Conservation (phyloP, 2,113 vertebrate species). For the Petaurus breviceps region DNA sequence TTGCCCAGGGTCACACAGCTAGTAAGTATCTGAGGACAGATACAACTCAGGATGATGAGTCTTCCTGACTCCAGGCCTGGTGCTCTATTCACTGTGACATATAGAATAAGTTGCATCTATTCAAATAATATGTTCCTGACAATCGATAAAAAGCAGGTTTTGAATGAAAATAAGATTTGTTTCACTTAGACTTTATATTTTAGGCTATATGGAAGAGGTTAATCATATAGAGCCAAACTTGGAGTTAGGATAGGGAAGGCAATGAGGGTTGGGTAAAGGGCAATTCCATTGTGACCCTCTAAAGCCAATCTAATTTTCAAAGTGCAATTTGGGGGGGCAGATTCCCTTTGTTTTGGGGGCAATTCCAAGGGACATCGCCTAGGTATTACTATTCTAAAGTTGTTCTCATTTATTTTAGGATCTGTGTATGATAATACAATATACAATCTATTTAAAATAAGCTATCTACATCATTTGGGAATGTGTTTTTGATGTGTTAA, state of each 20-base stretch:
- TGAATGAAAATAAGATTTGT: background rate
- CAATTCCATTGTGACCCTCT: background rate
- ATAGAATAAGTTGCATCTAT: background rate
- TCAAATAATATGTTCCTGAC: background rate
- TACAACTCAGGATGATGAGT: too few species aligned
- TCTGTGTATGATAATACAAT: background rate
- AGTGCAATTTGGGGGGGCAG: background rate
- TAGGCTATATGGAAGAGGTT: accelerated
- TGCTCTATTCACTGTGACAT: too few species aligned
- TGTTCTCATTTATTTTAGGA: background rate
- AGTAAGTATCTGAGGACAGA: too few species aligned
- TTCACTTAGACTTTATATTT: background rate
- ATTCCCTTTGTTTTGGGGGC: background rate
- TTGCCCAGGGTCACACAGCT: too few species aligned
- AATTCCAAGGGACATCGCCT: background rate
- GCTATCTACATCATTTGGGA: background rate
- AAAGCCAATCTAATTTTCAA: background rate
- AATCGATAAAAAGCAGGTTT: background rate
- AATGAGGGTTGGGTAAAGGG: background rate
- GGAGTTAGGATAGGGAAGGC: background rate
- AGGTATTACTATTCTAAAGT: background rate
- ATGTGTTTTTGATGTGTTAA: background rate
- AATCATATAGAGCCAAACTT: accelerated
- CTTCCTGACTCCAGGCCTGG: too few species aligned
- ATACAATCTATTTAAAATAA: background rate